Evolutionary conservation across 2,797 vertebrate genomes (phyloP), one percentile per base, ranked within the genome.

Genomic region (Sebastolobus alascanus): DNA sequence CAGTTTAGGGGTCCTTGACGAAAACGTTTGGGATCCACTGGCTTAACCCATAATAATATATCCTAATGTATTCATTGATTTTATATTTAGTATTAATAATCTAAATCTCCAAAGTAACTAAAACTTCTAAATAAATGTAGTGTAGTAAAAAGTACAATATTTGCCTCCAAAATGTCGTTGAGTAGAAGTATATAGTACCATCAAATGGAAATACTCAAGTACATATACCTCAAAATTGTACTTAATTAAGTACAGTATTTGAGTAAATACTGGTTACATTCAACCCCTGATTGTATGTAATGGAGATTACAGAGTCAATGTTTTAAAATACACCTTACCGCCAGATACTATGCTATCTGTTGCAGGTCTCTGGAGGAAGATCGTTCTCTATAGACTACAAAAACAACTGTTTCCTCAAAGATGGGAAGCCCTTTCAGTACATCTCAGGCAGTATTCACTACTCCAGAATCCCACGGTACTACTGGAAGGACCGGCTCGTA

Each of bases 401-500:
- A 20, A 89, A 92, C 33, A 86, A 97, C 93, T 95, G 95, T 72
- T 99, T 99, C 94, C 94, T 92, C 52, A 97, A 97, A 90, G 97
- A 99, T 38, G 98, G 96, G 0, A 89, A 29, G 27, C 94, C 96
- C 3, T 99, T 99, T 90, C 97, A 96, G 89, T 99, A 97, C 82
- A 89, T 99, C 80, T 98, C 98, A 0, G 99, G 98, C 68, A 99
- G 99, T 56, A 94, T 99, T 77, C 99, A 99, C 91, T 99, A 99
- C 16, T 96, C 96, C 87, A 96, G 99, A 0, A 93, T 99, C 77
- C 98, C 97, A 0, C 93, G 83, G 16, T 91, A 93, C 22, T 97
- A 98, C 94, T 99, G 99, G 99, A 96, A 95, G 65, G 97, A 99
- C 92, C 95, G 98, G 31, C 97, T 99, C 13, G 67, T 94, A 16